phyloP scores from a whole-genome alignment of 2,797 vertebrate species.

The Scyliorhinus canicula region DNA sequence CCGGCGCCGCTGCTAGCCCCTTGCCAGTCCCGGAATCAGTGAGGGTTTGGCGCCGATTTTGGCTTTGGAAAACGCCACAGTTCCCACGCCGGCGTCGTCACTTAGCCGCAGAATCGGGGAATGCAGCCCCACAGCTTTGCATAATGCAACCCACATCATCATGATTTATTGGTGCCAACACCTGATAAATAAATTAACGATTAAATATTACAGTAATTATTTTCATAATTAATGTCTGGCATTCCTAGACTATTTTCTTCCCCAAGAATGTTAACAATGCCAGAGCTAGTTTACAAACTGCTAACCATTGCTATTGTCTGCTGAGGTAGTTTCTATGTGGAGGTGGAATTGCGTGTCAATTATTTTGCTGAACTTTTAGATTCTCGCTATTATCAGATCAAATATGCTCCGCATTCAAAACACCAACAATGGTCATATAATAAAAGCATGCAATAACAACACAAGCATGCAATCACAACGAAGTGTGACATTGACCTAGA shows the following conservation, averaged over 20 bases:
- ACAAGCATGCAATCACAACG: neutral
- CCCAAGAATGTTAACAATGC: neutral
- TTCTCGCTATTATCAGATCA: neutral
- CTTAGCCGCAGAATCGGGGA: too few species aligned
- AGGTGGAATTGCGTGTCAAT: neutral
- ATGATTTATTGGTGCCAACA: neutral
- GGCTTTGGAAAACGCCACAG: too few species aligned
- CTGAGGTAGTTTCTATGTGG: neutral
- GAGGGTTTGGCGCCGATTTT: too few species aligned
- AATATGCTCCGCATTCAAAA: neutral
- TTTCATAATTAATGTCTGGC: neutral
- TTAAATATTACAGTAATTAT: neutral
- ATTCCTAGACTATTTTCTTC: neutral
- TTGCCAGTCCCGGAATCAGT: too few species aligned
- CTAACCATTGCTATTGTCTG: neutral
- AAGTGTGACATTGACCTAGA: neutral
- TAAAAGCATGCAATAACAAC: neutral
- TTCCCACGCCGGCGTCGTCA: too few species aligned
- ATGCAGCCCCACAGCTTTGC: neutral
- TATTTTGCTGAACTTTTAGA: neutral
- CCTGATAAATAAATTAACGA: neutral
- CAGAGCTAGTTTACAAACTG: neutral
- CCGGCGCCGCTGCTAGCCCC: too few species aligned
- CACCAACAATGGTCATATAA: neutral
- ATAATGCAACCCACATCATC: neutral